Evolutionary conservation across 2,113 vertebrate species (phyloP).

Genomic region (Rhodinocichla rosea): DNA sequence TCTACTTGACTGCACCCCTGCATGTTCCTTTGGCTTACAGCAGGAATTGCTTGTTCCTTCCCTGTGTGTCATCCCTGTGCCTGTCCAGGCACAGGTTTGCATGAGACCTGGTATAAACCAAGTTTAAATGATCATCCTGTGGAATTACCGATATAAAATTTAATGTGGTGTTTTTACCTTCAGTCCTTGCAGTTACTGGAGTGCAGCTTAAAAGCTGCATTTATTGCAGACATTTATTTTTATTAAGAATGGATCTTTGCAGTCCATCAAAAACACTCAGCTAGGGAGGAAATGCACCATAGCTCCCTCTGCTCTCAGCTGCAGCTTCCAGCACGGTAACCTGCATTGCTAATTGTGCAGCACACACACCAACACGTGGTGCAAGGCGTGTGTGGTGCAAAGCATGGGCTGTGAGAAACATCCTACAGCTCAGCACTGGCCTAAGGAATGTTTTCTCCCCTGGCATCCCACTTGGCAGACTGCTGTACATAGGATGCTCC

Average conservation of each 20-base stretch:
- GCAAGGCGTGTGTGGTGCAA: background rate
- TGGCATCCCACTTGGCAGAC: fast-evolving
- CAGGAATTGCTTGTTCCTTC: background rate
- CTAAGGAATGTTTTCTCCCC: background rate
- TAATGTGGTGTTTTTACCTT: constrained; percentile 53
- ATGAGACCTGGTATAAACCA: background rate
- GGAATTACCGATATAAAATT: constrained; percentile 43
- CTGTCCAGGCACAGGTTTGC: background rate
- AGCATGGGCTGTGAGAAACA: background rate
- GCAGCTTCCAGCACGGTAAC: fast-evolving
- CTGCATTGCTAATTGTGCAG: background rate
- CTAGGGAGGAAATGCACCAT: background rate
- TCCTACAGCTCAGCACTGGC: background rate
- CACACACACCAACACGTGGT: background rate
- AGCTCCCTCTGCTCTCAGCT: background rate
- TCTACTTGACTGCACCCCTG: background rate
- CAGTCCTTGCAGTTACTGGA: constrained; percentile 33
- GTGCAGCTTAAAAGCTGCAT: constrained; percentile 32
- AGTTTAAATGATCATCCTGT: background rate
- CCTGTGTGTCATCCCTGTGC: background rate
- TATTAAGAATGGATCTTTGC: constrained; percentile 10
- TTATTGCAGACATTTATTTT: constrained; percentile 52
- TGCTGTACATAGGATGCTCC: background rate
- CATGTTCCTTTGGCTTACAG: background rate
- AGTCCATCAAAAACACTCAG: background rate